phyloP scores from a whole-genome alignment of 2,888 invertebrate genomes.

The Trileptium ribeirensis region DNA sequence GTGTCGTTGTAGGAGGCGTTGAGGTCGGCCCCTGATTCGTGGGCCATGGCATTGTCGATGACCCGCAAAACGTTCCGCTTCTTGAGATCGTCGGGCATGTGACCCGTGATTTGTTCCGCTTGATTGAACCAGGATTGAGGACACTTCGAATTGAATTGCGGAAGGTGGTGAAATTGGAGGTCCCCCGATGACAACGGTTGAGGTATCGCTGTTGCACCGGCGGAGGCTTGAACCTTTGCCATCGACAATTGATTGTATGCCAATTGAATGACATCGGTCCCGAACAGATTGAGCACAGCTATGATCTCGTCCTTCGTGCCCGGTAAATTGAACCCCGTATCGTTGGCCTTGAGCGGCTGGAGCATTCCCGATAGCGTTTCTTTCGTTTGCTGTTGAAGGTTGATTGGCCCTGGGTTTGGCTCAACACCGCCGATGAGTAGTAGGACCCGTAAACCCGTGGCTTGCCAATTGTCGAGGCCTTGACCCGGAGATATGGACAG shows the following conservation, averaged over 20 bases:
- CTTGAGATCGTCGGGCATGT: background rate
- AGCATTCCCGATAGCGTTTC: background rate
- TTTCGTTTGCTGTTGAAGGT: background rate
- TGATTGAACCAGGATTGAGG: background rate
- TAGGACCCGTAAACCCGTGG: background rate
- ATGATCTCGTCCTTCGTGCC: background rate
- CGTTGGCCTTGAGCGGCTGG: background rate
- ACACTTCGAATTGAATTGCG: background rate
- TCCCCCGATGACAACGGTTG: background rate
- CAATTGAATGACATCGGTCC: background rate
- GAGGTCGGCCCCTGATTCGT: background rate
- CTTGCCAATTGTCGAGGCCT: too few species aligned
- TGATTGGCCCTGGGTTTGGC: constrained; percentile 9
- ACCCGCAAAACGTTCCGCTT: background rate
- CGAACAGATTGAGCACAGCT: background rate
- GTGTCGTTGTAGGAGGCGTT: background rate
- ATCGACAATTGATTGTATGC: background rate
- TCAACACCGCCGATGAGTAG: background rate
- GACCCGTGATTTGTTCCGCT: background rate
- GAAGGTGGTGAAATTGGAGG: background rate
- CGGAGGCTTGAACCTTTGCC: background rate
- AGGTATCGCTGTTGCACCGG: background rate
- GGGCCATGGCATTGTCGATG: background rate
- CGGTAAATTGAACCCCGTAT: background rate
- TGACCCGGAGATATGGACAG: too few species aligned